A percentile compares a stretch with the other conserved stretches of the same genome.
Conservation (phyloP, 2,113 vertebrate genomes). For the Paraplagusia blochii region DNA sequence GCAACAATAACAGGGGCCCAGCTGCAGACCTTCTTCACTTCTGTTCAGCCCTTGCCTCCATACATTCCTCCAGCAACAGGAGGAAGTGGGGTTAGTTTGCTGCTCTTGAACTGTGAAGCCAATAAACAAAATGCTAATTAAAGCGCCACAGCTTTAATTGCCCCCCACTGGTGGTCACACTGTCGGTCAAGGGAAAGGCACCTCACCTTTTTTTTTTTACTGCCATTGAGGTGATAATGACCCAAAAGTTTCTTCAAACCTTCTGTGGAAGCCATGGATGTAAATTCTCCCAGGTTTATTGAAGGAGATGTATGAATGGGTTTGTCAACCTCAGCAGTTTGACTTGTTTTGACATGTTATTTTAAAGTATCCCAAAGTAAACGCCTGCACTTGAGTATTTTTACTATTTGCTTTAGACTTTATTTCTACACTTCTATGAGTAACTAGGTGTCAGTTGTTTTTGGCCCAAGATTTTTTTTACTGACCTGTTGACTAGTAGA, state of each 20-base stretch:
- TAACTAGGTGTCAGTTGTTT: too few species aligned
- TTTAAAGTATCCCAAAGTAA: too few species aligned
- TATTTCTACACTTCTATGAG: too few species aligned
- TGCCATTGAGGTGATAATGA: conserved; percentile 36
- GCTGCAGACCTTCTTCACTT: background rate
- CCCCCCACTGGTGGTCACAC: conserved; percentile 47
- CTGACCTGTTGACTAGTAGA: too few species aligned
- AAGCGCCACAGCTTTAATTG: conserved; percentile 53
- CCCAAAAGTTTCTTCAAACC: conserved; percentile 43
- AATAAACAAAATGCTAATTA: conserved; percentile 59
- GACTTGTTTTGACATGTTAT: too few species aligned
- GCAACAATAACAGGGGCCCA: background rate
- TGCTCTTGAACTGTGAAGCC: conserved; percentile 55
- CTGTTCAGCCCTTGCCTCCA: conserved; percentile 25
- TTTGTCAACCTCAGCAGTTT: too few species aligned
- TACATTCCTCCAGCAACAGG: conserved; percentile 45
- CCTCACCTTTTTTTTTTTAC: conserved; percentile 34
- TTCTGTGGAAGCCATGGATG: background rate
- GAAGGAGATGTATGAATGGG: background rate
- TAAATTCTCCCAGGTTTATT: background rate
- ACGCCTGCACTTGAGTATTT: too few species aligned
- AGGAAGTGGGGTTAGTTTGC: conserved; percentile 55
- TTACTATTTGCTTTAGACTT: too few species aligned
- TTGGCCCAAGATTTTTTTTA: too few species aligned
- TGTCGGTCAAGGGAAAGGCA: conserved; percentile 19